Base-by-base conservation (phyloP, 1,140 invertebrate species). In the Aphelenchoides fujianensis region DNA sequence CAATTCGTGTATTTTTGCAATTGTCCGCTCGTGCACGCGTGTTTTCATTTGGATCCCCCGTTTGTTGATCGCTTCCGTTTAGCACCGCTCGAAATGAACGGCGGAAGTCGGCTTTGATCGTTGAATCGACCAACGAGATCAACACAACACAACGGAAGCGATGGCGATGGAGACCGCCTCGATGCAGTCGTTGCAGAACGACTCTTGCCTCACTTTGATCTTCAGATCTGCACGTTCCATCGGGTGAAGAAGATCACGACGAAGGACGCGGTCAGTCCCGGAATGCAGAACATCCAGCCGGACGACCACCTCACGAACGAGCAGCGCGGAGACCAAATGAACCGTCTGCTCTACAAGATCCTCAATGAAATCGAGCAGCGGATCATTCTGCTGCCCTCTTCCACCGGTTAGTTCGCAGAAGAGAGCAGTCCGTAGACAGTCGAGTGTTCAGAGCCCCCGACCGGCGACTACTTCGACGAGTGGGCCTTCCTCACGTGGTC, bases 401-500 rank as follows among this genome's bases (percentile, higher is more conserved):
- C 70, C 28, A 34, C 74, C 19, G 74, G 74, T 68, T 35, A 68
- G 16, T 2, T 69, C 23, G 32, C 0, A n/a, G n/a, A n/a, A n/a
- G n/a, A n/a, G n/a, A n/a, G n/a, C n/a, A n/a, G n/a, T n/a, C n/a
- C n/a, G n/a, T n/a, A n/a, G n/a, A n/a, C n/a, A n/a, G n/a, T n/a
- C n/a, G n/a, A n/a, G n/a, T n/a, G 28, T 78, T 71, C 55, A 76
- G 75, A 76, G 41, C 68, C 72, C 2, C 34, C 69, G 30, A 74
- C 62, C 28, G 16, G 62, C 0, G 75, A 74, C 5, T 76, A 79
- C 52, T 76, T 75, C 48, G 75, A 76, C 53, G 75, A 76, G 32
- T 76, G 75, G 74, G 55, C 76, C 35, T 76, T 76, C 54, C 35
- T 76, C 19, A 78, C 75, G 27, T 76, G 75, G 75, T 37, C 77